Evolutionary conservation across 2,888 invertebrate genomes (phyloP).

Genomic region (Apodemia arnacis): DNA sequence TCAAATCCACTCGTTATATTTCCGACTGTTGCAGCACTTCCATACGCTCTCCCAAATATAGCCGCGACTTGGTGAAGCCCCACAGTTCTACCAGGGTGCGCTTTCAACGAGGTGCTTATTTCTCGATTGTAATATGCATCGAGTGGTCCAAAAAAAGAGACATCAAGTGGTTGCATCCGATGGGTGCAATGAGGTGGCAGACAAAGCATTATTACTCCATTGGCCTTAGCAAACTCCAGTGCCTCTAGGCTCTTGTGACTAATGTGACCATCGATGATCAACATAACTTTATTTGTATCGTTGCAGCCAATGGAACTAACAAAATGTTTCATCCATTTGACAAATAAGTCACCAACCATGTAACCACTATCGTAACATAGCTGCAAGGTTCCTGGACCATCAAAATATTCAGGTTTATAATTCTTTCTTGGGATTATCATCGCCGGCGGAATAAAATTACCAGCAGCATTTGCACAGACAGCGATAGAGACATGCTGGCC

Average conservation of each 20-base stretch:
- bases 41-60: slow-evolving; percentile 48
- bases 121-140: slow-evolving; percentile 80
- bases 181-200: slow-evolving; percentile 35
- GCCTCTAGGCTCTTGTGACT: slow-evolving; percentile 53
- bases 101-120: slow-evolving; percentile 81
- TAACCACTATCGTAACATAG: neutral
- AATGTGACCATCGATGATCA: slow-evolving; percentile 43
- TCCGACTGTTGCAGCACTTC: too few relatives aligned
- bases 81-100: slow-evolving; percentile 85
- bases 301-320: slow-evolving; percentile 25
- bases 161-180: slow-evolving; percentile 35
- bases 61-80: slow-evolving; percentile 83
- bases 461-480: slow-evolving; percentile 44
- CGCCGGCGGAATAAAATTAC: slow-evolving; percentile 28
- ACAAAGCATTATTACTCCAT: slow-evolving; percentile 46
- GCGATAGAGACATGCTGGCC: slow-evolving; percentile 41
- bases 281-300: slow-evolving; percentile 17
- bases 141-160: slow-evolving; percentile 23
- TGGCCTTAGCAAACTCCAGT: slow-evolving; percentile 45
- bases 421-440: slow-evolving; percentile 49
- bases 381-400: slow-evolving; percentile 39
- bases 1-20: neutral
- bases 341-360: slow-evolving; percentile 27
- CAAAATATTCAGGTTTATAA: slow-evolving; percentile 47
- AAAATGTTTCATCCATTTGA: slow-evolving; percentile 54